Conservation (phyloP, 2,888 invertebrate genomes). For the Conistra vaccinii region DNA sequence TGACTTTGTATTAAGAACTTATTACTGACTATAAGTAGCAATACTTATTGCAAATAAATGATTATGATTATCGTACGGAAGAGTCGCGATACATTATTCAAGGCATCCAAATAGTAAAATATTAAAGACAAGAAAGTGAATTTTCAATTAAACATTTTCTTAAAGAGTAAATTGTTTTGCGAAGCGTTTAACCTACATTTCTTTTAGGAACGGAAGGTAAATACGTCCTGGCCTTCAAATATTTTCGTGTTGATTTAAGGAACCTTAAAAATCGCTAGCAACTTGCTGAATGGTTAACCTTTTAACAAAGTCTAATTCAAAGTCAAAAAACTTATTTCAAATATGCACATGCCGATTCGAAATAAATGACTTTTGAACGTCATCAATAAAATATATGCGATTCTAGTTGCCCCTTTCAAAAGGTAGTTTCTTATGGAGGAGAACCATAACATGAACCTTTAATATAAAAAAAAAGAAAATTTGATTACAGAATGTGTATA, state of each 20-base stretch:
- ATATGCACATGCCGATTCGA: neutral
- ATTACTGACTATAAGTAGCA: too few relatives aligned
- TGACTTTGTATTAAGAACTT: too few relatives aligned
- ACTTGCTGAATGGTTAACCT: neutral
- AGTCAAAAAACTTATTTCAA: neutral
- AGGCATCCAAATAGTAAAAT: conserved; percentile 16
- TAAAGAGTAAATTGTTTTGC: conserved; percentile 17
- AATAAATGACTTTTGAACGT: neutral
- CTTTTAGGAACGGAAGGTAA: conserved; percentile 8
- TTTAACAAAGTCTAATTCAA: neutral
- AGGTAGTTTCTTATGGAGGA: neutral
- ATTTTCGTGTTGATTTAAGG: conserved; percentile 24
- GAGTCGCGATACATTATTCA: conserved; percentile 16
- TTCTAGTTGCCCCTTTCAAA: neutral
- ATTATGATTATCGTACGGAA: neutral
- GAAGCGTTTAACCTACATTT: conserved; percentile 8
- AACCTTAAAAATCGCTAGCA: neutral
- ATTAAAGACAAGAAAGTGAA: conserved; percentile 43
- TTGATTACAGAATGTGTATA: neutral
- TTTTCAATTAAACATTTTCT: conserved; percentile 47
- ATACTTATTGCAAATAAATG: too few relatives aligned
- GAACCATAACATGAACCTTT: neutral
- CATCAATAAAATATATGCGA: neutral
- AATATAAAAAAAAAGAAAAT: neutral
- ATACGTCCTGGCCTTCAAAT: conserved; percentile 15